Percentiles rank a stretch among this genome's conserved stretches.
Evolutionary conservation across 2,113 vertebrate genomes (phyloP).

Genomic region (Accipiter cooperii): DNA sequence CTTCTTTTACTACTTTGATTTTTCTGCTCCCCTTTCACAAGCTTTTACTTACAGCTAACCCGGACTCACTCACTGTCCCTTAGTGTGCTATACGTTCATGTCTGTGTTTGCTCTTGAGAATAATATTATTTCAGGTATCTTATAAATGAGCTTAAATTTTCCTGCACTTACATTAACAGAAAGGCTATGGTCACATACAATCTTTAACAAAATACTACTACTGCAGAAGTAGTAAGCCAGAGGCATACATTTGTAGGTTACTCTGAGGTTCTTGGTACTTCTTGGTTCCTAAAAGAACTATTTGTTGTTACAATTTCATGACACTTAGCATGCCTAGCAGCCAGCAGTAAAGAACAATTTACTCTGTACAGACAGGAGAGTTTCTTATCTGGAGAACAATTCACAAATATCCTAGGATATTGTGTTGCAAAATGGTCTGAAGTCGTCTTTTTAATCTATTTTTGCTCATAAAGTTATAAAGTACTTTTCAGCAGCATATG

Average conservation of each 20-base stretch:
- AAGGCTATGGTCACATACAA: background rate
- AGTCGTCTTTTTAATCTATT: background rate
- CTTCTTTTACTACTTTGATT: background rate
- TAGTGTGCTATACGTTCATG: background rate
- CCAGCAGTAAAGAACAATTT: background rate
- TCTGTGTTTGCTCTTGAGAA: background rate
- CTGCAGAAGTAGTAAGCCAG: background rate
- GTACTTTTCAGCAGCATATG: background rate
- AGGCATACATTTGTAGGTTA: background rate
- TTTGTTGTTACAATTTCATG: background rate
- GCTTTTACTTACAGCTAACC: background rate
- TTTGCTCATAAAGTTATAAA: background rate
- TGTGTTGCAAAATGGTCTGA: background rate
- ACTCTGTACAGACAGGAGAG: background rate
- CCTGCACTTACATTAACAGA: background rate
- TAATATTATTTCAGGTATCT: background rate
- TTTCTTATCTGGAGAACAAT: background rate
- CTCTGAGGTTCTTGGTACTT: background rate
- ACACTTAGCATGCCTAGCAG: accelerated
- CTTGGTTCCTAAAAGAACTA: background rate
- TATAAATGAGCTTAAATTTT: background rate
- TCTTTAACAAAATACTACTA: background rate
- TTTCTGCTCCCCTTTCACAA: background rate
- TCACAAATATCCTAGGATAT: background rate
- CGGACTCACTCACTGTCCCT: background rate